Conservation (phyloP, 2,888 invertebrate genomes). For the Chirona hameri region DNA sequence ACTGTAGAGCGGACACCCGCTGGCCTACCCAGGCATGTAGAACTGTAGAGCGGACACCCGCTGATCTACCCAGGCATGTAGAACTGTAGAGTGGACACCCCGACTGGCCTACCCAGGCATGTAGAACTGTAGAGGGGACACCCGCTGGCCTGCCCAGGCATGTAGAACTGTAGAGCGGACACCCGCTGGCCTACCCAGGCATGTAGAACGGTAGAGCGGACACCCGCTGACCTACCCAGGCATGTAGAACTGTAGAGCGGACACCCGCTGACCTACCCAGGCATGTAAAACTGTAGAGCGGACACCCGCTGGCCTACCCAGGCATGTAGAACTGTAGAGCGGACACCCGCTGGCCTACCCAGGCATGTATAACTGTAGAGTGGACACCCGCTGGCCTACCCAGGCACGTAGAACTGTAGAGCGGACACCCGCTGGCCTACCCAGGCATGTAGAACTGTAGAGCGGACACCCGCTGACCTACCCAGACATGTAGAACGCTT, state of each 20-base stretch:
- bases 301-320: conserved; percentile 77
- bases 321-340: conserved; percentile 73
- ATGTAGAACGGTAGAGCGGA: conserved; percentile 74
- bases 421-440: conserved; percentile 80
- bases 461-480: conserved; percentile 84
- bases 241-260: conserved; percentile 76
- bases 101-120: conserved; percentile 67
- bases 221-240: conserved; percentile 78
- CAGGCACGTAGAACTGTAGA: conserved; percentile 68
- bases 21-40: conserved; percentile 68
- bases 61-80: conserved; percentile 67
- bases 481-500: conserved; percentile 52
- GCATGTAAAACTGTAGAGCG: conserved; percentile 74
- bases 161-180: conserved; percentile 80
- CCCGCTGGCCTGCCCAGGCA: conserved; percentile 72
- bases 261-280: conserved; percentile 76
- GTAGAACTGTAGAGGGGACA: conserved; percentile 87
- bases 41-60: conserved; percentile 88
- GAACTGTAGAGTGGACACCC: conserved; percentile 91
- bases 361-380: conserved; percentile 72
- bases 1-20: conserved; percentile 86
- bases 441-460: conserved; percentile 65
- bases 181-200: conserved; percentile 75
- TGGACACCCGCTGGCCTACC: conserved; percentile 78
- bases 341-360: conserved; percentile 80